Evolutionary conservation across 2,888 invertebrate species (phyloP).

Genomic region (Barypeithes pellucidus): DNA sequence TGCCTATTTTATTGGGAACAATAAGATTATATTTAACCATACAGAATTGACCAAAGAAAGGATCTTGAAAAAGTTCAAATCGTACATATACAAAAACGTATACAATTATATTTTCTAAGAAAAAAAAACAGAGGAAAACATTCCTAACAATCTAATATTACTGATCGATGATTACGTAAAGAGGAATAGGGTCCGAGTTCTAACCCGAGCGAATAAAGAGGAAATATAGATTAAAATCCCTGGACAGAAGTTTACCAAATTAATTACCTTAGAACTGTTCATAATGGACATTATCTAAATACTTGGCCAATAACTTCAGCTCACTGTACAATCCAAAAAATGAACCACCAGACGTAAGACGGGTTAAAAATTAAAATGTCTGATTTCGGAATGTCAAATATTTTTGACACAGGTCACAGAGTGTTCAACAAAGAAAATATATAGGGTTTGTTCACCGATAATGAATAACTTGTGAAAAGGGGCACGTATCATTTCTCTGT

Average conservation of each 20-base stretch:
- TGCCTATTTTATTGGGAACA: too few species aligned
- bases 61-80: too few species aligned
- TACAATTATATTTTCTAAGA: neutral
- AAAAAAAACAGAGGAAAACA: too few species aligned
- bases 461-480: too few species aligned
- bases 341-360: neutral
- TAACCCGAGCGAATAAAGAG: too few species aligned
- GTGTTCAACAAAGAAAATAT: too few species aligned
- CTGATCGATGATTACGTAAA: slow-evolving; percentile 17
- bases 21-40: too few species aligned
- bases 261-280: slow-evolving; percentile 35
- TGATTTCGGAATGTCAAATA: neutral
- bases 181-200: too few species aligned
- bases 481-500: too few species aligned
- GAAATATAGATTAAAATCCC: neutral
- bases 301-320: slow-evolving; percentile 1
- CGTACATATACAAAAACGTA: too few species aligned
- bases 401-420: neutral
- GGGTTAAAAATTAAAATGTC: slow-evolving; percentile 16
- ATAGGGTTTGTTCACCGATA: too few species aligned
- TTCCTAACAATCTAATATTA: neutral
- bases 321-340: neutral
- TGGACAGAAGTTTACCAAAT: neutral
- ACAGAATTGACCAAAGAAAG: too few species aligned
- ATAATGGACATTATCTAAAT: slow-evolving; percentile 7